Base-by-base conservation (phyloP, 1,140 invertebrate genomes). In the Neoseiulus cucumeris region DNA sequence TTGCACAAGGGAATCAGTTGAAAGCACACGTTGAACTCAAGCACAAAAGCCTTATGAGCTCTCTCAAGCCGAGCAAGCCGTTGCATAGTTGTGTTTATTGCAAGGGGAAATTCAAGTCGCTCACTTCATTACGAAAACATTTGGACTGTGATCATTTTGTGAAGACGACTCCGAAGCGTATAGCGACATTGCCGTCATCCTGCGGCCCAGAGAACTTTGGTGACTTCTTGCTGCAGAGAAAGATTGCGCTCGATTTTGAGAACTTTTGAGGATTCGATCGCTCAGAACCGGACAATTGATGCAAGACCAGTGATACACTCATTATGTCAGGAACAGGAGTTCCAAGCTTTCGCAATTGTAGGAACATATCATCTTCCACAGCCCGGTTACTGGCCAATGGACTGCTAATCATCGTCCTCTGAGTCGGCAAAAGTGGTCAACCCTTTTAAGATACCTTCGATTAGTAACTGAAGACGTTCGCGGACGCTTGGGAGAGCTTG, bases 181-280 rank as follows among this genome's bases (percentile, higher is more conserved):
- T 59, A 17, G 51, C 51, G 14, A 33, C 51, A 2, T 20, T 59
- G 14, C 51, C 51, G 14, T 59, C 51, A 5, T 59, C 51, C 51
- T 59, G 51, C 9, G 51, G 33, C 22, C 51, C 51, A 25, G 22
- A 59, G 22, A 59, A 59, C 22, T 59, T 59, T 20, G 22, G 51
- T 12, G 51, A 59, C 33, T 33, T 59, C 33, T 25, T 59, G 22
- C 22, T 59, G 22, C 51, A 25, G 22, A 12, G 51, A n/a, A 59
- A 33, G 9, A 59, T 59, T 59, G 51, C 51, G 51, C 51, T 59
- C 51, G 51, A 59, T 25, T 59, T 59, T 59, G 51, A 59, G 33
- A 59, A 59, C 22, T 59, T 29, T 9, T 59, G 33, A 59, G 14
- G 14, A 4, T 39, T 39, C 4, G 9, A 6, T 9, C 33, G 33